phyloP scores from a whole-genome alignment of 2,888 invertebrate genomes.

The Psococerastis gibbosa region DNA sequence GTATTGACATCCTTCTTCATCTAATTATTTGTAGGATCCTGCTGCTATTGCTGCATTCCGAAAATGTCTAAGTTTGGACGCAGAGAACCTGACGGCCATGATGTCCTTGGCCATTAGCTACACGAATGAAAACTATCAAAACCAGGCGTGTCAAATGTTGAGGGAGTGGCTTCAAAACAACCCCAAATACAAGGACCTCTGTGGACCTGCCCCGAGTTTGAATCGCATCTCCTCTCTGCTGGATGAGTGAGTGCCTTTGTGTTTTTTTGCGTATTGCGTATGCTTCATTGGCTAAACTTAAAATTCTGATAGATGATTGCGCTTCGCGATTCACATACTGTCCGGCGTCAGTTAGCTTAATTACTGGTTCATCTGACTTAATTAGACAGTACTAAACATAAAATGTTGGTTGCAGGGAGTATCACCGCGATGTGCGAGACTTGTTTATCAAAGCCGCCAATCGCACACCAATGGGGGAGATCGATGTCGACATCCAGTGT shows the following conservation, averaged over 20 bases:
- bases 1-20: too few relatives aligned
- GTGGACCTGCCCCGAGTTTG: slow-evolving; percentile 26
- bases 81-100: slow-evolving; percentile 61
- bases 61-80: slow-evolving; percentile 60
- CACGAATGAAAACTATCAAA: slow-evolving; percentile 88
- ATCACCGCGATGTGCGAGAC: slow-evolving; percentile 47
- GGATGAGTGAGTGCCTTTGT: slow-evolving; percentile 5
- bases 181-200: slow-evolving; percentile 60
- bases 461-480: slow-evolving; percentile 42
- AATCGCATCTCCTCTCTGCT: too few relatives aligned
- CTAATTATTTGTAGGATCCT: slow-evolving; percentile 41
- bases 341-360: too few relatives aligned
- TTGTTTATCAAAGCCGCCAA: slow-evolving; percentile 64
- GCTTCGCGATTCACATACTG: too few relatives aligned
- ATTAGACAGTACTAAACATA: slow-evolving; percentile 8
- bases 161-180: slow-evolving; percentile 59
- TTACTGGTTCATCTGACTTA: too few relatives aligned
- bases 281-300: neutral
- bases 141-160: slow-evolving; percentile 68
- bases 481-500: slow-evolving; percentile 83
- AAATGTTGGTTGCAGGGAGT: slow-evolving; percentile 30
- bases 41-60: slow-evolving; percentile 81
- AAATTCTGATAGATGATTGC: slow-evolving; percentile 7
- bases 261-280: slow-evolving; percentile 9
- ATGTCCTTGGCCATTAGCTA: slow-evolving; percentile 86